Evolutionary conservation across 2,113 vertebrate species (phyloP).

Genomic region (Hyperoodon ampullatus): DNA sequence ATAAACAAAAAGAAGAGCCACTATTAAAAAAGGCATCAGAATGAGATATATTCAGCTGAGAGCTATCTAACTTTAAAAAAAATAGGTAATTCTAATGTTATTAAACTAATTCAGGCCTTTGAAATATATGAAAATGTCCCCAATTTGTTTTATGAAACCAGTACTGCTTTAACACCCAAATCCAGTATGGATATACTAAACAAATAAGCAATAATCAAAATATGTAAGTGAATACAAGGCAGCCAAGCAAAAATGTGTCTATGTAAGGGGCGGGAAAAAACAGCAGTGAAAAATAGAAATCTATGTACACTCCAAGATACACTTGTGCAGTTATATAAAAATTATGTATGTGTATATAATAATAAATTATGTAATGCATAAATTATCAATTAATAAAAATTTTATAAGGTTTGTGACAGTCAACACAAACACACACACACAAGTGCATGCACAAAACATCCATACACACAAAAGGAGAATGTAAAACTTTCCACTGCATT

Average conservation of each 20-base stretch:
- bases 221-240: background rate
- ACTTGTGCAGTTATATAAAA: background rate
- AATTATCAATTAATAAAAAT: background rate
- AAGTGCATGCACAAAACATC: background rate
- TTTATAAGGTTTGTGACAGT: background rate
- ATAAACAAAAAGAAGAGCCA: background rate
- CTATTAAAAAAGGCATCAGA: background rate
- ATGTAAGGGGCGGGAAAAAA: background rate
- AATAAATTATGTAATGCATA: background rate
- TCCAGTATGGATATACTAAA: background rate
- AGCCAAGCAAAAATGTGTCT: background rate
- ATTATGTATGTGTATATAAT: background rate
- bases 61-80: background rate
- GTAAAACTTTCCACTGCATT: background rate
- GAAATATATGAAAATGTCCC: background rate
- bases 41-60: background rate
- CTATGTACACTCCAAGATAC: background rate
- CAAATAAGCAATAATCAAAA: conserved; percentile 14
- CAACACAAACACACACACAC: background rate
- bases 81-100: background rate
- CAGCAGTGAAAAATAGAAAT: background rate
- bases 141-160: background rate
- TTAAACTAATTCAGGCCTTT: background rate
- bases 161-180: conserved; percentile 10
- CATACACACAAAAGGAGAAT: background rate